A percentile compares a stretch with the other conserved stretches of the same genome.
phyloP scores from a whole-genome alignment of 2,797 vertebrate species.

The Pseudocheirus occidentalis region DNA sequence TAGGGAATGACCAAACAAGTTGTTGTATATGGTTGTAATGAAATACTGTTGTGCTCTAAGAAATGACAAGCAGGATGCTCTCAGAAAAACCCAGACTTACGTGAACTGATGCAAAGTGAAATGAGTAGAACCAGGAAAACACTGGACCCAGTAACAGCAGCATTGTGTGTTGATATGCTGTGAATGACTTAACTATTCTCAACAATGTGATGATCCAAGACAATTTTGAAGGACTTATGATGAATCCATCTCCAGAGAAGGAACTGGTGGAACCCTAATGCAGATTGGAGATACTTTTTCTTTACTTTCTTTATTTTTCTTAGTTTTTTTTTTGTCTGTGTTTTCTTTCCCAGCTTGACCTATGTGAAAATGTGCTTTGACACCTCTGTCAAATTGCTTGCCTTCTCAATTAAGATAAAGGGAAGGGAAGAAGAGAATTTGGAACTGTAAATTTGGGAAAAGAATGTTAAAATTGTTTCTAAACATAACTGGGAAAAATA shows the following conservation, averaged over 20 bases:
- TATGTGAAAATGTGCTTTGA: background rate
- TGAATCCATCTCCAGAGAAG: background rate
- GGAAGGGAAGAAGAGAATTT: background rate
- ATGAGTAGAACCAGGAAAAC: background rate
- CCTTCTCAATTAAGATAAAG: background rate
- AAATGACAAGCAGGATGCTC: background rate
- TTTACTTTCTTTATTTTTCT: background rate
- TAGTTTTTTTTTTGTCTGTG: background rate
- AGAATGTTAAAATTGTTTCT: background rate
- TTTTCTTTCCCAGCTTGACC: background rate
- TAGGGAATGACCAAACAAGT: background rate
- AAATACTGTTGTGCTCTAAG: background rate
- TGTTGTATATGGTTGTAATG: background rate
- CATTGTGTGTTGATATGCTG: background rate
- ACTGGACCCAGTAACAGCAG: background rate
- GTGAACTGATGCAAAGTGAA: background rate
- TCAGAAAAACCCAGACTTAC: background rate
- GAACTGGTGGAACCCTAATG: background rate
- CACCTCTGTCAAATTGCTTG: background rate
- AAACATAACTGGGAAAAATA: background rate
- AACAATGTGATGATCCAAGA: background rate
- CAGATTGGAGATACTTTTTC: background rate
- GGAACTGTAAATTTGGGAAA: background rate
- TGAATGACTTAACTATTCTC: background rate
- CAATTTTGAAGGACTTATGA: background rate